Conservation (phyloP, 2,888 invertebrate genomes). For the Noctua comes region DNA sequence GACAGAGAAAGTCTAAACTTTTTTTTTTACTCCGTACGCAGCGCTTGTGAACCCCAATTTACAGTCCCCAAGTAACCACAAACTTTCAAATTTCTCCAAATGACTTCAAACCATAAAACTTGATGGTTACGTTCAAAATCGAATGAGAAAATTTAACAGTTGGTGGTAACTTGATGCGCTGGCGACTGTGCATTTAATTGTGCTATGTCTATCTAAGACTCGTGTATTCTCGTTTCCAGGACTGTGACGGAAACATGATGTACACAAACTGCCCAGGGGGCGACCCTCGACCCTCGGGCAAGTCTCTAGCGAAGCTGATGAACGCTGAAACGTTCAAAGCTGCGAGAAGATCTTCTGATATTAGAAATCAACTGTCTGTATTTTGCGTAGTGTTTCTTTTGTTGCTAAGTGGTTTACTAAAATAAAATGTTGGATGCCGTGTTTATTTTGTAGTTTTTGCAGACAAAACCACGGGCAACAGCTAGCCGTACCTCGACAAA, state of each 20-base stretch:
- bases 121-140: no score
- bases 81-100: not conserved
- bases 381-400: not conserved
- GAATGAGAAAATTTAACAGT: no score
- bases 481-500: not conserved
- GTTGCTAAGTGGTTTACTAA: constrained; percentile 30
- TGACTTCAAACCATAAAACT: no score
- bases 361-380: not conserved
- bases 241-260: constrained; percentile 82
- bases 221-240: constrained; percentile 69
- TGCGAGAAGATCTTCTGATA: not conserved
- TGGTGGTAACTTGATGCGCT: not conserved
- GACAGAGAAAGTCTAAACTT: no score
- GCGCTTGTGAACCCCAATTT: not conserved
- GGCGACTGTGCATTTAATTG: no score
- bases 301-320: constrained; percentile 73
- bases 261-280: constrained; percentile 82
- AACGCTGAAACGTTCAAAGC: constrained; percentile 53
- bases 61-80: no score
- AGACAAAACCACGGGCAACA: not conserved
- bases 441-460: not conserved
- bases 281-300: constrained; percentile 78
- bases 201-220: not conserved
- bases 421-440: constrained; percentile 23
- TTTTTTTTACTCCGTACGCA: not conserved